Conservation (phyloP, 2,113 vertebrate genomes). For the Lates calcarifer region DNA sequence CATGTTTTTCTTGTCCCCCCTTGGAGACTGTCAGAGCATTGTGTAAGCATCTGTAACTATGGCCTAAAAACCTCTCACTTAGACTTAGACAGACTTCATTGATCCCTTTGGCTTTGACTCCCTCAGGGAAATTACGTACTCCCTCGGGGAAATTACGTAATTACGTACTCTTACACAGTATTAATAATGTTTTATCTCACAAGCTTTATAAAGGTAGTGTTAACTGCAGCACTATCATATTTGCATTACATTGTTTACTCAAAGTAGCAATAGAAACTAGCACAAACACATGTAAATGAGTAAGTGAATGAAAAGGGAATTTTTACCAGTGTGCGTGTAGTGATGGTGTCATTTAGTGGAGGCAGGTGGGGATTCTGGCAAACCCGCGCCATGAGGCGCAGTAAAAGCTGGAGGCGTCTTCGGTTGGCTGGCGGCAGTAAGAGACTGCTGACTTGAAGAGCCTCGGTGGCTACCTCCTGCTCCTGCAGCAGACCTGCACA, state of each 20-base stretch:
- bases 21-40: neutral
- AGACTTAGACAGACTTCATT: too few relatives aligned
- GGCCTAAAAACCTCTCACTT: too few relatives aligned
- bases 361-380: constrained; percentile 75
- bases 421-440: constrained; percentile 76
- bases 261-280: neutral
- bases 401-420: constrained; percentile 76
- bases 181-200: neutral
- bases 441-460: constrained; percentile 75
- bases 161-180: neutral
- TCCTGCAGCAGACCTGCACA: constrained; percentile 71
- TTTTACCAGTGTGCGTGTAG: constrained; percentile 76
- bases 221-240: neutral
- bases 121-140: too few relatives aligned
- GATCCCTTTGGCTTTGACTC: too few relatives aligned
- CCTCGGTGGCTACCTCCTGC: constrained; percentile 66
- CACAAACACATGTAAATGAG: neutral
- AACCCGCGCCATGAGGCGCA: constrained; percentile 77
- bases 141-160: too few relatives aligned
- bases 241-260: neutral
- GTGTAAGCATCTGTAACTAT: too few relatives aligned
- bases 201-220: neutral
- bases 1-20: neutral
- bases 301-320: neutral
- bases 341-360: constrained; percentile 72